Evolutionary conservation across 1,140 invertebrate species (phyloP), one percentile per base, ranked within the genome.

Genomic region (Oedothorax gibbosus): DNA sequence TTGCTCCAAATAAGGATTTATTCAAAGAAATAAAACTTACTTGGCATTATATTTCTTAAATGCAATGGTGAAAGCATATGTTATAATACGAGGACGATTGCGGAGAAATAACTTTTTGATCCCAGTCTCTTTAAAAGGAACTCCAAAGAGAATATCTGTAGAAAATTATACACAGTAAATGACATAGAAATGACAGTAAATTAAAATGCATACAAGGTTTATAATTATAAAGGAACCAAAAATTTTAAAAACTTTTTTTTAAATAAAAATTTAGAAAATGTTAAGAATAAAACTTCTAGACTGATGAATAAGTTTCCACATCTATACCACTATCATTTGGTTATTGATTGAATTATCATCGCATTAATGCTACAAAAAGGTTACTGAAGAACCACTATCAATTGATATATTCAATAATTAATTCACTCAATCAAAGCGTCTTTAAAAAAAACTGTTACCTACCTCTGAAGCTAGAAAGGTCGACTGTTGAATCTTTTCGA

Each of bases 1-100:
- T 71, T 49, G 21, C 11, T 71, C 14, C 14, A 20, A 56, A 57
- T 57, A 57, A 21, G 5, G 9, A 56, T 57, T 56, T 75, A 21
- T 75, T 12, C 56, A 57, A 76, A 62, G 8, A 21, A 62, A 18
- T 11, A 62, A 18, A 50, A 88, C 91, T 92, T 92, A 96, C 94
- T 92, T 91, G 87, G 93, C 90, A 90, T 97, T 93, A 88, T 95
- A 94, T 73, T 95, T 92, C 88, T 95, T 94, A 49, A 98, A 92
- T 88, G 97, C 94, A 88, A 99, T 91, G 11, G 97, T 98, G 50
- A 99, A 91, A 53, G 97, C 95, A 90, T 95, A 99, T 88, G 96
- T 95, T 20, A 99, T 92, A 9, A 97, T 93, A 86, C 96, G 91
- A 86, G 96, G 95, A 12, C 95, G 91, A 68, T 94, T 93, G 15